A percentile compares a stretch with the other conserved stretches of the same genome.
These are phyloP conservation scores for Ceuthmochares aereus DNA, from an alignment of 2,113 vertebrate genomes.

Conservation along the genomic window DNA sequence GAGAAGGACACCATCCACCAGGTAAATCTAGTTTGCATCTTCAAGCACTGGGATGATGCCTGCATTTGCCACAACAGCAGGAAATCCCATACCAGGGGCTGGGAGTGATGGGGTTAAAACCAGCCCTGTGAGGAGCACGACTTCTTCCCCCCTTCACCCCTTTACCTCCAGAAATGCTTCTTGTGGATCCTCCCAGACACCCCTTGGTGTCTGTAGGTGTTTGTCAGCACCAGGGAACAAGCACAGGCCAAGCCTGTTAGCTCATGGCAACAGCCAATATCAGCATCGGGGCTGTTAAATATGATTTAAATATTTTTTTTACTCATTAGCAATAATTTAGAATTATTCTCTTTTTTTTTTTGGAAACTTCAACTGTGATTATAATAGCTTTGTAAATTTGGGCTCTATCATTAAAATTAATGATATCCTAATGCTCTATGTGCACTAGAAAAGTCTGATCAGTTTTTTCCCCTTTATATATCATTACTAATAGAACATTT, in stretches of 20 bases:
- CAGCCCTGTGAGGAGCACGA: rapidly evolving
- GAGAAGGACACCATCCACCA: rapidly evolving
- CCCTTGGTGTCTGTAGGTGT: too few species aligned
- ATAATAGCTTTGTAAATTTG: conserved; percentile 73
- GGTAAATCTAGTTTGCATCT: rapidly evolving
- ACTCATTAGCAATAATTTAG: conserved; percentile 68
- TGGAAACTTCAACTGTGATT: conserved; percentile 59
- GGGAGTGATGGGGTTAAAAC: not conserved
- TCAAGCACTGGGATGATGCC: not conserved
- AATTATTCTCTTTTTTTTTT: not conserved
- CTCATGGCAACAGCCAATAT: not conserved
- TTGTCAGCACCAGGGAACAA: not conserved
- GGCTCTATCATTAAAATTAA: conserved; percentile 78
- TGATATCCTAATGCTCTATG: conserved; percentile 69
- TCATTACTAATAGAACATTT: conserved; percentile 79
- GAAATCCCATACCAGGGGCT: not conserved
- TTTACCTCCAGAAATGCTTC: rapidly evolving
- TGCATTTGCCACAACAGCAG: not conserved
- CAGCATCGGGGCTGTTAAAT: conserved; percentile 55
- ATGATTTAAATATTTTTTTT: conserved; percentile 68
- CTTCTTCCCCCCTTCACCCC: not conserved
- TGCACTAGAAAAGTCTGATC: conserved; percentile 66
- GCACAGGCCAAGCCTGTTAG: not conserved
- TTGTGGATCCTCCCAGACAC: too few species aligned
- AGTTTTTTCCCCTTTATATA: conserved; percentile 74